Base-by-base conservation (phyloP, 2,888 invertebrate species). In the Hetaerina titia region DNA sequence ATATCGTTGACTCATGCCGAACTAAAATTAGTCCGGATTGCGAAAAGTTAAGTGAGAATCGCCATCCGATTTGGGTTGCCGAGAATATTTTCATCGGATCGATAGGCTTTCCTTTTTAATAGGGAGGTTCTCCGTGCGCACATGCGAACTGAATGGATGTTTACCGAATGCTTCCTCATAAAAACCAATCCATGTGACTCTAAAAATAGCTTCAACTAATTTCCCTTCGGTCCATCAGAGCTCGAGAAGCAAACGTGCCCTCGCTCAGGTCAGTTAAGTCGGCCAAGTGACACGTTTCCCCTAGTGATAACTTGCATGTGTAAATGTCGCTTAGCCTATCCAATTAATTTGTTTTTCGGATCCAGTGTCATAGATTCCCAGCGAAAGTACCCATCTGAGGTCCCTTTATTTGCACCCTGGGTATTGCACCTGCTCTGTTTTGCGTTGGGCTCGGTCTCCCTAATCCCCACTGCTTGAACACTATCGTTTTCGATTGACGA, bases 81-180 rank as follows among this genome's bases (percentile, higher is more conserved):
- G 31, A 13, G 13, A 81, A 22, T 25, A 31, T 13, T 81, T 81
- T 81, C 0, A 31, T 22, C 13, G 81, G 11, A 25, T 0, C 81
- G 31, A 13, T 22, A 22, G 81, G 31, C 31, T 31, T 45, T 45
- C 45, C 45, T 11, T 31, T 81, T 31, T 81, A 31, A n/a, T 81
- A 31, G 81, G 25, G 13, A 31, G 81, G 22, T 81, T 31, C 11
- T 31, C 81, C 13, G 81, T 81, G 81, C 25, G 13, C 81, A 0
- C 11, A 15, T 81, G 13, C 25, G 8, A 15, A 15, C 25, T 5
- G 31, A 81, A 81, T 81, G 81, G 31, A 81, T 31, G 81, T 81
- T 81, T 81, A 22, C 81, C 31, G 25, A 81, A 81, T 81, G 31
- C 81, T 81, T 81, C 81, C 31, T 81, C 81, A 81, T 81, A 81